Base-by-base conservation (phyloP, 2,888 invertebrate species). In the Gerosis bhagava region DNA sequence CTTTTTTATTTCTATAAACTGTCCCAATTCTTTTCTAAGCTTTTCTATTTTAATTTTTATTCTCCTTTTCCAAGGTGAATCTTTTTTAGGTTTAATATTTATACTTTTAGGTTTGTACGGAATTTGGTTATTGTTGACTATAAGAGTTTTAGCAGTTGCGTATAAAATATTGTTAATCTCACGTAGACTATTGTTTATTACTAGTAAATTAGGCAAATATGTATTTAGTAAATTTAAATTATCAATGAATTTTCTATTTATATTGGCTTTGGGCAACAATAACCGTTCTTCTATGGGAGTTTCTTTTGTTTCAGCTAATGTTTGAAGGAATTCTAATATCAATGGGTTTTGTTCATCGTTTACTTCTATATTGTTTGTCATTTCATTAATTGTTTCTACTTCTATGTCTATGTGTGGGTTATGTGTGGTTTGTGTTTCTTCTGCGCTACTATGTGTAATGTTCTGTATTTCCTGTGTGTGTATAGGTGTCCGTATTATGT, bases 71-170 rank as follows among this genome's bases (percentile, higher is more conserved):
- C 43, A 43, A 2, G 21, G 42, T 6, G 48, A 31, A 29, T 49
- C 32, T 7, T 7, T 5, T 8, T 4, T 17, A n/a, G n/a, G 22
- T n/a, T 16, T 49, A n/a, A n/a, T n/a, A 13, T 8, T n/a, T 10
- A 4, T 8, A 11, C 11, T 40, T 10, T 15, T 7, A 5, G 8
- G 39, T 17, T 8, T 6, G 11, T 36, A 49, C 7, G 48, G 48
- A 10, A 11, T 25, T 31, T 49, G 48, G 2, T 24, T 28, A 13
- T 48, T 42, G 10, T 8, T 21, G 16, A 24, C 5, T 19, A 48
- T 31, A 3, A 42, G 13, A 7, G 42, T 48, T 42, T 42, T 42
- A 15, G 41, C 48, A 3, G 42, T 26, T 21, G 45, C 37, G 19
- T 44, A 44, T n/a, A n/a, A n/a, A 10, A 37, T 29, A 15, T 32